A percentile compares a stretch with the other conserved stretches of the same genome.
phyloP scores from a whole-genome alignment of 2,888 invertebrate species.

The Idaea straminata region DNA sequence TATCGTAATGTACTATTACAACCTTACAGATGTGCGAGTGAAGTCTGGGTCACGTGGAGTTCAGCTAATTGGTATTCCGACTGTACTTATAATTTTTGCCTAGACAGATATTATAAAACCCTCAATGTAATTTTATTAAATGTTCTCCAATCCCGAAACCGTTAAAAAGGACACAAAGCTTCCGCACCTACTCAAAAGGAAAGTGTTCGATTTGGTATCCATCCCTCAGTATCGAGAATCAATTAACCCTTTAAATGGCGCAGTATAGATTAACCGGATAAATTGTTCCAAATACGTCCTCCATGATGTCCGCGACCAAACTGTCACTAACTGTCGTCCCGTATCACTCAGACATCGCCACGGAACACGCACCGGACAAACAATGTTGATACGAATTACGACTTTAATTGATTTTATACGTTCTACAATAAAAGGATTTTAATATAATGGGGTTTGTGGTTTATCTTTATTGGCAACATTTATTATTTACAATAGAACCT shows the following conservation, averaged over 20 bases:
- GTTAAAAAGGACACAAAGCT: not conserved
- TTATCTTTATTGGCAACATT: not conserved
- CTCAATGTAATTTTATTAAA: not conserved
- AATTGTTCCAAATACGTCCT: constrained; percentile 16
- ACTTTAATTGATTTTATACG: constrained; percentile 13
- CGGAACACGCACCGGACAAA: constrained; percentile 13
- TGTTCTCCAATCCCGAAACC: not conserved
- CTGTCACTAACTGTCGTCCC: constrained; percentile 30
- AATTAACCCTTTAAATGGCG: constrained; percentile 25
- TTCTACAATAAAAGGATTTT: not conserved
- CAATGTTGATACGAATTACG: constrained; percentile 20
- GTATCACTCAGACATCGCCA: constrained; percentile 23
- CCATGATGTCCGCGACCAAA: constrained; percentile 27
- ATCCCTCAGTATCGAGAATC: constrained; percentile 18
- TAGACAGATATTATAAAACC: too few relatives aligned
- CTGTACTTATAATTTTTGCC: too few relatives aligned
- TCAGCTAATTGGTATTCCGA: too few relatives aligned
- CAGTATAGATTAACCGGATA: constrained; percentile 15
- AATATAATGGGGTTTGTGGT: not conserved
- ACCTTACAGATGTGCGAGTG: too few relatives aligned
- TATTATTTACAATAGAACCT: not conserved
- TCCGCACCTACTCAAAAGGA: not conserved
- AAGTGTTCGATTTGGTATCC: constrained; percentile 8
- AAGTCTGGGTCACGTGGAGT: too few relatives aligned
- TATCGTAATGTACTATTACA: too few relatives aligned